These are phyloP conservation scores for Aegithalos caudatus DNA, from an alignment of 2,113 vertebrate genomes.

Conservation along the genomic window DNA sequence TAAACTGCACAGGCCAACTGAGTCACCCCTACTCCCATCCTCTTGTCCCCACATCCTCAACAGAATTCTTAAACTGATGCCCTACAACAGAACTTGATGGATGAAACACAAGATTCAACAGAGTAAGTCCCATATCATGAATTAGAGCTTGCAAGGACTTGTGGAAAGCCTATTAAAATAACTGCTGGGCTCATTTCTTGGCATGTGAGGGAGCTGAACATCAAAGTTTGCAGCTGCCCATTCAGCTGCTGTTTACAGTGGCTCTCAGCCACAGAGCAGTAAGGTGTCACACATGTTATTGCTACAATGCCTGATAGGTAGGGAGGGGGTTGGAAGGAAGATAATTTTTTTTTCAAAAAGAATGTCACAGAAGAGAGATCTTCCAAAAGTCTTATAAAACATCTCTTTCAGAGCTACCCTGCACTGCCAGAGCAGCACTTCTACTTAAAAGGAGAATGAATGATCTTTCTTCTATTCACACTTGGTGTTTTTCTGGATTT, in stretches of 20 bases:
- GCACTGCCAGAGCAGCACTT: not conserved
- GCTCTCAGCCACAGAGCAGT: not conserved
- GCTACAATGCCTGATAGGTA: not conserved
- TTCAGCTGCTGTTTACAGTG: not conserved
- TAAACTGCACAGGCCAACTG: not conserved
- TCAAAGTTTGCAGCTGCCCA: not conserved
- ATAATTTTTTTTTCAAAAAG: too few relatives aligned
- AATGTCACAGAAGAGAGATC: not conserved
- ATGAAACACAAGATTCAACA: not conserved
- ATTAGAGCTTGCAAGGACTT: not conserved
- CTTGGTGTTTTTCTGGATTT: not conserved
- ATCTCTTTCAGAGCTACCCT: not conserved
- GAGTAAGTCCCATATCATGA: not conserved
- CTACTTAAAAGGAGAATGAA: not conserved
- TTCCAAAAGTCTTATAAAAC: not conserved
- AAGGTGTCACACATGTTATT: not conserved
- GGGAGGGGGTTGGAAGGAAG: fast-evolving
- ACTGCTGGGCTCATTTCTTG: not conserved
- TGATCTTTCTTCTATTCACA: not conserved
- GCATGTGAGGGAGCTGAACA: not conserved
- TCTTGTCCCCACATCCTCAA: not conserved
- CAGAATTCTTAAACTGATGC: not conserved
- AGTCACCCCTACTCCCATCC: not conserved
- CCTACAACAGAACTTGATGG: not conserved
- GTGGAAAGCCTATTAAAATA: not conserved